phyloP scores from a whole-genome alignment of 2,797 vertebrate genomes.

The Hemitrygon akajei region DNA sequence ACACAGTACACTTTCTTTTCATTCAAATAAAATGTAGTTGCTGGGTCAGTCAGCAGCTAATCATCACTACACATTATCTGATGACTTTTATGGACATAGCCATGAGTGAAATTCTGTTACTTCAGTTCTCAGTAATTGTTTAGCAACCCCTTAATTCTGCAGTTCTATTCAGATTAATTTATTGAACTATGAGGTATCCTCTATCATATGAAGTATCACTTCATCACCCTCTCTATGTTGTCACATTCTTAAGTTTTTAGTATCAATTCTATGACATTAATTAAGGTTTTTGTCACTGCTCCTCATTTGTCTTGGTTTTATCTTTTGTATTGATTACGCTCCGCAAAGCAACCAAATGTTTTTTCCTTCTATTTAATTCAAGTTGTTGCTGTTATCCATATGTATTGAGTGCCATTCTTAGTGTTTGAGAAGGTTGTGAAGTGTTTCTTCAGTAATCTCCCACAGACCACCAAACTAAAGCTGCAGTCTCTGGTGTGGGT shows the following conservation, averaged over 20 bases:
- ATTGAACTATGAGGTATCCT: neutral
- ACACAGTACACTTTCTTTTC: neutral
- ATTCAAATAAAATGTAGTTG: neutral
- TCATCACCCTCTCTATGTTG: neutral
- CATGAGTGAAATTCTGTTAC: neutral
- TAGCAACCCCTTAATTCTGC: neutral
- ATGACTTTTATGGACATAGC: neutral
- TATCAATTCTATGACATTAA: neutral
- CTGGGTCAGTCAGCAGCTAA: neutral
- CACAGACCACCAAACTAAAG: neutral
- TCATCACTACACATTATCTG: neutral
- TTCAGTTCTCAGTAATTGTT: neutral
- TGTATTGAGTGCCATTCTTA: neutral
- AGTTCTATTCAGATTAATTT: neutral
- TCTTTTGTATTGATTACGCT: neutral
- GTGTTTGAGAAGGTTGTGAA: neutral
- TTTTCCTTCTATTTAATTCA: neutral
- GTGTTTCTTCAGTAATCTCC: neutral
- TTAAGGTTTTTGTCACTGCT: neutral
- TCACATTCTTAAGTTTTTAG: neutral
- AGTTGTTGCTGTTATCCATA: neutral
- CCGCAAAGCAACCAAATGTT: neutral
- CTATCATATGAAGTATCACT: neutral
- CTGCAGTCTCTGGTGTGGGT: neutral
- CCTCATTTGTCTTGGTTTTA: neutral